Percentiles rank a stretch among this genome's conserved stretches.
Evolutionary conservation across 1,140 invertebrate species (phyloP).

Genomic region (silkworm (Bombyx mori)): ASM3026992v2 NC_085133.1:4503501-4504000

Average conservation of each 20-base stretch:
- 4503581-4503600: conserved; percentile 22
- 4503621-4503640: conserved; percentile 22
- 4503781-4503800: conserved; percentile 5
- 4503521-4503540: conserved; percentile 11
- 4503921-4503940: conserved; percentile 22
- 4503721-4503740: conserved; percentile 24
- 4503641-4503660: conserved; percentile 30
- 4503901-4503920: conserved; percentile 31
- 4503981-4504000: conserved; percentile 28
- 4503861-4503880: conserved; percentile 1
- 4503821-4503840: conserved; percentile 3
- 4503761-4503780: conserved; percentile 8
- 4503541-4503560: conserved; percentile 19
- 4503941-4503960: conserved; percentile 27
- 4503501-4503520: conserved; percentile 27
- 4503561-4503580: conserved; percentile 33
- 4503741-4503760: conserved; percentile 9
- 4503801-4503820: conserved; percentile 10
- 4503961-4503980: conserved; percentile 23
- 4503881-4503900: conserved; percentile 17
- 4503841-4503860: conserved; percentile 6
- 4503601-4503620: conserved; percentile 17
- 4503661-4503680: conserved; percentile 32
- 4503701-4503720: conserved; percentile 19
- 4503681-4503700: conserved; percentile 32